Conservation (phyloP, 37 sponge, comb jelly and placozoan species). For the Haliclona indistincta region DNA sequence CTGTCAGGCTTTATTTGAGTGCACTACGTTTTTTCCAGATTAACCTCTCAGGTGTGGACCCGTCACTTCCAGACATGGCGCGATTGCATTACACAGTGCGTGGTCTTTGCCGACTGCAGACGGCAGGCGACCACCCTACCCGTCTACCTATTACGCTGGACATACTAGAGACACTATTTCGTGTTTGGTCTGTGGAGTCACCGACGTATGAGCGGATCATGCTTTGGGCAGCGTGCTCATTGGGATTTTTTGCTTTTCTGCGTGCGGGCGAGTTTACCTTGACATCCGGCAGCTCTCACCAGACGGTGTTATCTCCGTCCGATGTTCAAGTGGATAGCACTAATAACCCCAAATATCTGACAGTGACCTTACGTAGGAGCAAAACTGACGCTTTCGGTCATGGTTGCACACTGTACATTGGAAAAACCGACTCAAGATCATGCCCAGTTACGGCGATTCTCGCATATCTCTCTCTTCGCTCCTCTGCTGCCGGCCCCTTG, state of each 20-base stretch:
- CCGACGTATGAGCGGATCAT: neutral
- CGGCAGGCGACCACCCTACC: neutral
- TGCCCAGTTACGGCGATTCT: no score
- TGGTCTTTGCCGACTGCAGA: neutral
- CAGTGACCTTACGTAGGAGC: no score
- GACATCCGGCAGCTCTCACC: no score
- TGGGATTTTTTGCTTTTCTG: no score
- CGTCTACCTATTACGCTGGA: slow-evolving; percentile 27
- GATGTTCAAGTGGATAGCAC: neutral
- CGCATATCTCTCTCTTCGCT: no score
- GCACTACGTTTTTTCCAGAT: slow-evolving; percentile 29
- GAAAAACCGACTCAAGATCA: no score
- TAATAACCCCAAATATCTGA: no score
- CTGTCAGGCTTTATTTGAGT: slow-evolving; percentile 37
- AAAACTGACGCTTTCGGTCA: no score
- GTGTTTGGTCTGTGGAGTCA: neutral
- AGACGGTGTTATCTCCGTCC: no score
- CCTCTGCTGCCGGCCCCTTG: no score
- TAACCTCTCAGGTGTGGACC: neutral
- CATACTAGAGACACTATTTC: neutral
- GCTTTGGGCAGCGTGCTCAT: slow-evolving; percentile 39
- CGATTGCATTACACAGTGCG: neutral
- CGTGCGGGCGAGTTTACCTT: slow-evolving; percentile 39
- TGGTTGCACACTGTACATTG: no score
- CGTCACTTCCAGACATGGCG: neutral